These are phyloP conservation scores for Microchrysa polita DNA, from an alignment of 2,888 invertebrate species.

Conservation along the genomic window DNA sequence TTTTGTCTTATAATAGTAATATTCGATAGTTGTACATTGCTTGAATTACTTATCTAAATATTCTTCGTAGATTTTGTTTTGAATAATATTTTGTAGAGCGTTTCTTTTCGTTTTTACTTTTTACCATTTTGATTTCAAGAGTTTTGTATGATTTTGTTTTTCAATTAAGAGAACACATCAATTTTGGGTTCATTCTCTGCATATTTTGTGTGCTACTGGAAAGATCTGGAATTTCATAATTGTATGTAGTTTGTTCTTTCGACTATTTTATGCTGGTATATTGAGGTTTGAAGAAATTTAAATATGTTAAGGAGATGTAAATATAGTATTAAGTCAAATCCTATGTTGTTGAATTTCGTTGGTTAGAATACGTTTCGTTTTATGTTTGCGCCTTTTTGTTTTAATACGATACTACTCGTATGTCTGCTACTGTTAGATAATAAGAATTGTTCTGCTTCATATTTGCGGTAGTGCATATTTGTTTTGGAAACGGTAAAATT, in stretches of 20 bases:
- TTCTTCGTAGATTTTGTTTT: constrained; percentile 32
- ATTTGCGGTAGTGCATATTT: not conserved
- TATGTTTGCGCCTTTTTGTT: not conserved
- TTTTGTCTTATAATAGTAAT: constrained; percentile 10
- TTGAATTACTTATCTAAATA: constrained; percentile 42
- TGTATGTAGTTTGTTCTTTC: not conserved
- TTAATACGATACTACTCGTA: not conserved
- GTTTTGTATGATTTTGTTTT: constrained; percentile 24
- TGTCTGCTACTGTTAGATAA: constrained; percentile 14
- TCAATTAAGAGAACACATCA: constrained; percentile 29
- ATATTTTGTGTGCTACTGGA: constrained; percentile 17
- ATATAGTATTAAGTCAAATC: constrained; percentile 21
- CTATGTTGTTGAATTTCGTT: constrained; percentile 31
- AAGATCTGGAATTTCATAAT: not conserved
- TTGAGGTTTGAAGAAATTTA: constrained; percentile 17
- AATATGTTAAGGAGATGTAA: constrained; percentile 10
- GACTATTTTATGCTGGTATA: not conserved
- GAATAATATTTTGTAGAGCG: constrained; percentile 13
- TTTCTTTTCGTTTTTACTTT: constrained; percentile 10
- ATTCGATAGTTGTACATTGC: constrained; percentile 43
- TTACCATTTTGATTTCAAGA: constrained; percentile 21
- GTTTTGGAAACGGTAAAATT: not conserved
- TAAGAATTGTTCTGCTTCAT: constrained; percentile 19
- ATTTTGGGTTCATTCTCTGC: not conserved
- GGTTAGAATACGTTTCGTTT: constrained; percentile 14